Evolutionary conservation across 1,140 invertebrate species (phyloP).

Genomic region (Temnothorax nylanderi): DNA sequence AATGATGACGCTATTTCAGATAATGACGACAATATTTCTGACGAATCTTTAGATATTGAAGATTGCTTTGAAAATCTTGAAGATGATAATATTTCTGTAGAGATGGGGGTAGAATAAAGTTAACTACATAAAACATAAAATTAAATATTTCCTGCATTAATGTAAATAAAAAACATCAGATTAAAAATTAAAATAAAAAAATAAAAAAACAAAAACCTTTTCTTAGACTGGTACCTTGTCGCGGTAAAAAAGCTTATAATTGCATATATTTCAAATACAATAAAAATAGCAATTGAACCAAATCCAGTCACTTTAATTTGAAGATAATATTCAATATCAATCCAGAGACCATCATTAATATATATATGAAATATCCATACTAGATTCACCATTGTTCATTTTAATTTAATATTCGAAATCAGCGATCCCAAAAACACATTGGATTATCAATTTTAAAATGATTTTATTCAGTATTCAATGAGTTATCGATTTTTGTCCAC

Average conservation of each 20-base stretch:
- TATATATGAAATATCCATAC: too few relatives aligned
- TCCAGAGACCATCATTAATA: neutral
- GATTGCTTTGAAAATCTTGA: slow-evolving; percentile 35
- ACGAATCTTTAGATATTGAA: slow-evolving; percentile 33
- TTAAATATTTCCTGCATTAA: neutral
- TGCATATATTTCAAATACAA: slow-evolving; percentile 10
- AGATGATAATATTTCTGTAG: neutral
- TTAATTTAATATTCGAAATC: slow-evolving; percentile 18
- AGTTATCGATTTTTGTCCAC: slow-evolving; percentile 65
- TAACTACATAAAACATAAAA: neutral
- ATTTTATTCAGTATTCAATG: neutral
- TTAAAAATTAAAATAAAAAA: neutral
- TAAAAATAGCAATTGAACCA: slow-evolving; percentile 15
- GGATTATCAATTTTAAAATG: slow-evolving; percentile 66
- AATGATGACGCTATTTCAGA: slow-evolving; percentile 1
- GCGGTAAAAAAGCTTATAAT: slow-evolving; percentile 47
- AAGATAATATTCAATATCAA: neutral
- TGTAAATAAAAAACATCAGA: neutral
- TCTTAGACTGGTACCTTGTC: slow-evolving; percentile 40
- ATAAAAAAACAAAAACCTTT: neutral
- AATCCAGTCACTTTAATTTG: neutral
- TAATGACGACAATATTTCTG: slow-evolving; percentile 13
- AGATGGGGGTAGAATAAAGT: slow-evolving; percentile 1
- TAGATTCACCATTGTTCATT: too few relatives aligned
- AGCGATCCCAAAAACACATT: slow-evolving; percentile 58